Conservation (phyloP, 1,140 invertebrate species). For the silkworm (Bombyx mori) region DNA sequence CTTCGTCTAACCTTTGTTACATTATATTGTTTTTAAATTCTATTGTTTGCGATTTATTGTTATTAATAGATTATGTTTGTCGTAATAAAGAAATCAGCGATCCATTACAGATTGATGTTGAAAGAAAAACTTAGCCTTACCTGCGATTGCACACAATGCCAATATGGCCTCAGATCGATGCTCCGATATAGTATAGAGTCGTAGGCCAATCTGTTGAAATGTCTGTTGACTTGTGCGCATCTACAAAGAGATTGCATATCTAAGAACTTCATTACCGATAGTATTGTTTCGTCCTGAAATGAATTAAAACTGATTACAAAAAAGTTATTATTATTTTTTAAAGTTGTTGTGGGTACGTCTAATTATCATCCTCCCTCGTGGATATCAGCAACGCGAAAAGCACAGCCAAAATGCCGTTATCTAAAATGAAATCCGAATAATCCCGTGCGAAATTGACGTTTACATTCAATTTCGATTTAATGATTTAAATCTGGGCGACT, state of each 20-base stretch:
- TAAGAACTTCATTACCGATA: slow-evolving; percentile 82
- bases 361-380: no score
- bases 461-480: no score
- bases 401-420: no score
- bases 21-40: no score
- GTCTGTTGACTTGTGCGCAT: slow-evolving; percentile 82
- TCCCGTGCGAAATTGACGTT: no score
- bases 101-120: neutral
- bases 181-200: slow-evolving; percentile 84
- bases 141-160: slow-evolving; percentile 74
- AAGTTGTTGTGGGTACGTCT: no score
- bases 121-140: slow-evolving; percentile 33
- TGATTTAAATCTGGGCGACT: no score
- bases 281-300: slow-evolving; percentile 78
- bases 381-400: no score
- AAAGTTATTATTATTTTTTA: neutral
- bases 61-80: neutral
- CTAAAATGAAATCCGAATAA: no score
- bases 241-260: slow-evolving; percentile 84
- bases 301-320: slow-evolving; percentile 5
- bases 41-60: neutral
- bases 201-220: slow-evolving; percentile 81
- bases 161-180: slow-evolving; percentile 83
- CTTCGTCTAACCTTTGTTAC: no score
- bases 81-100: neutral